These are phyloP conservation scores for Heteromurus nitidus DNA, from an alignment of 2,888 invertebrate genomes.

Conservation along the genomic window DNA sequence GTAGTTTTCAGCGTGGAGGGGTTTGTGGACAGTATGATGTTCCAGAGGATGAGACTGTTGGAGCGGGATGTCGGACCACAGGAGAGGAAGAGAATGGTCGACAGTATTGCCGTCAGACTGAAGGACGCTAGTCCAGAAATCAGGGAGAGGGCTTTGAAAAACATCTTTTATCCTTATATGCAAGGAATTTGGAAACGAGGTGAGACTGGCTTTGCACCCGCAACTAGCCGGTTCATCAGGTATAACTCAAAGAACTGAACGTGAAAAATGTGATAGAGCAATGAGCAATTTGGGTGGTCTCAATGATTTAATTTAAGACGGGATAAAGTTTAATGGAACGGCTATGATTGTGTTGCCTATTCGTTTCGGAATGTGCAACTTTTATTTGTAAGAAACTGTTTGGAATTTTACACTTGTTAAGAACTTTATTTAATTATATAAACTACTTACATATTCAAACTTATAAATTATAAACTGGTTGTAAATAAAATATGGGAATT, in stretches of 20 bases:
- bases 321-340: no score
- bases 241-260: not conserved
- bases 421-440: no score
- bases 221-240: not conserved
- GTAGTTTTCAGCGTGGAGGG: slow-evolving; percentile 81
- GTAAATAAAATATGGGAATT: no score
- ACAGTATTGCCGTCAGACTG: slow-evolving; percentile 87
- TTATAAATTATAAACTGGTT: no score
- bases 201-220: slow-evolving; percentile 4
- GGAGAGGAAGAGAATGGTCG: slow-evolving; percentile 83
- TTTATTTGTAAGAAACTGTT: no score
- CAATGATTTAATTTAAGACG: no score
- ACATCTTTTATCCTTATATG: slow-evolving; percentile 27
- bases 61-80: slow-evolving; percentile 85
- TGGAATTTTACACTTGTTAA: no score
- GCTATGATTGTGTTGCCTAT: no score
- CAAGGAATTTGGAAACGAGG: slow-evolving; percentile 20
- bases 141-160: slow-evolving; percentile 77
- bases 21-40: slow-evolving; percentile 87
- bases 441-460: no score
- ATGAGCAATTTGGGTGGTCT: no score
- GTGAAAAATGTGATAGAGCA: no score
- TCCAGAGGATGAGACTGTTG: slow-evolving; percentile 88
- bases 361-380: no score
- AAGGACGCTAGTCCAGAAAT: slow-evolving; percentile 88